Conservation (phyloP, 2,888 invertebrate species). For the Tinea pellionella region DNA sequence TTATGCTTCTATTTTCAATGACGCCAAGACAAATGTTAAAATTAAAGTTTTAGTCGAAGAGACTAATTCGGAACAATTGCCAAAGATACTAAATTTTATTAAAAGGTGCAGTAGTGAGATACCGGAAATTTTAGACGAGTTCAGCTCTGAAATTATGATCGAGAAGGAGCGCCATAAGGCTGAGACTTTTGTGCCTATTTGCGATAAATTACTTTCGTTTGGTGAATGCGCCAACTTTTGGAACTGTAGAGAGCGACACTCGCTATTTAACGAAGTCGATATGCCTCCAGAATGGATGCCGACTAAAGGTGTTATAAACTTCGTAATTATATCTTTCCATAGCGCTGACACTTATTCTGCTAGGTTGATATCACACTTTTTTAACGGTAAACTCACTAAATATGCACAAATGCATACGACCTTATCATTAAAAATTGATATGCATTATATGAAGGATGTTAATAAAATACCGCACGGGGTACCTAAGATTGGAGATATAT, state of each 20-base stretch:
- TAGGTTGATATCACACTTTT: slow-evolving; percentile 39
- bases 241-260: slow-evolving; percentile 73
- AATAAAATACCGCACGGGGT: slow-evolving; percentile 44
- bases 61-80: slow-evolving; percentile 67
- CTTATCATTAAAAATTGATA: slow-evolving; percentile 45
- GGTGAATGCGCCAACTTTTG: slow-evolving; percentile 72
- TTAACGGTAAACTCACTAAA: slow-evolving; percentile 26
- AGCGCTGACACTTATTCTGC: slow-evolving; percentile 74
- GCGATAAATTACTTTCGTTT: slow-evolving; percentile 71
- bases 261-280: slow-evolving; percentile 62
- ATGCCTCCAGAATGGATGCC: slow-evolving; percentile 65
- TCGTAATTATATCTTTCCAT: slow-evolving; percentile 67
- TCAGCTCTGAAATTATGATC: slow-evolving; percentile 37
- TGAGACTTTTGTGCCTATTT: slow-evolving; percentile 55
- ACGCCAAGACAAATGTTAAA: slow-evolving; percentile 30
- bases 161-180: slow-evolving; percentile 55
- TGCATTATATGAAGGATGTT: slow-evolving; percentile 40
- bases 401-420: slow-evolving; percentile 40
- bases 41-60: slow-evolving; percentile 71
- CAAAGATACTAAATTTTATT: slow-evolving; percentile 71
- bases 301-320: slow-evolving; percentile 62
- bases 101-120: slow-evolving; percentile 51
- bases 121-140: slow-evolving; percentile 35
- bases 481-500: slow-evolving; percentile 66
- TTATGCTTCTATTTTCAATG: slow-evolving; percentile 55